Base-by-base conservation (phyloP, 2,797 vertebrate genomes). In the Harpagifer antarcticus region DNA sequence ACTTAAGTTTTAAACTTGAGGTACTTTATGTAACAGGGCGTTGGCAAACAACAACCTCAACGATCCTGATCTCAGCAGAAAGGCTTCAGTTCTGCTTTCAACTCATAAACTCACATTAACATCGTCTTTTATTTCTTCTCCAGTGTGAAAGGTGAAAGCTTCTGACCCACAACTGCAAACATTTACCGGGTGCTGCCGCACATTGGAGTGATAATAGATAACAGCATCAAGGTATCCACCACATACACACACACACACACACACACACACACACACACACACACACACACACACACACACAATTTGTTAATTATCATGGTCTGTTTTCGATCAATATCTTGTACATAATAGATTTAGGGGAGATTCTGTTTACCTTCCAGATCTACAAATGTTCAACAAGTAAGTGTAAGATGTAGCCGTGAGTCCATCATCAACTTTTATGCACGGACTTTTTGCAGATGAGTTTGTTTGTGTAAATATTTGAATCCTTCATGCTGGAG, bases 161-260 rank as follows among this genome's bases (percentile, higher is more conserved):
- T 80, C 78, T 77, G 72, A 86, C 37, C 27, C 47, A 74, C 68
- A 33, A 7, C 78, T 78, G 57, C 81, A 43, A 79, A 65, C 53
- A 2, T 66, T 77, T 8, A 61, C 63, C 73, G 71, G 53, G 60
- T 62, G 80, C 79, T 79, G 74, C 81, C 49, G 74, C 62, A 69
- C 68, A 42, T 1, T 57, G 42, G 68, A 65, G 66, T 49, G 72
- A 80, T 42, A 9, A 53, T 17, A 80, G 55, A 0, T 31, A 43
- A 78, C 53, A 37, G 12, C 63, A 62, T 76, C 78, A 64, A 85
- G 91, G 90, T 92, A n/a, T n/a, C n/a, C n/a, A n/a, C n/a, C 57
- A 33, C 48, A 19, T 4, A 3, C 10, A 20, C 9, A 49, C n/a
- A 40, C 17, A 14, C 55, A 14, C 43, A 63, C 16, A 13, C 20